Base-by-base conservation (phyloP, 2,888 invertebrate species). In the Chloroclystis v-ata region DNA sequence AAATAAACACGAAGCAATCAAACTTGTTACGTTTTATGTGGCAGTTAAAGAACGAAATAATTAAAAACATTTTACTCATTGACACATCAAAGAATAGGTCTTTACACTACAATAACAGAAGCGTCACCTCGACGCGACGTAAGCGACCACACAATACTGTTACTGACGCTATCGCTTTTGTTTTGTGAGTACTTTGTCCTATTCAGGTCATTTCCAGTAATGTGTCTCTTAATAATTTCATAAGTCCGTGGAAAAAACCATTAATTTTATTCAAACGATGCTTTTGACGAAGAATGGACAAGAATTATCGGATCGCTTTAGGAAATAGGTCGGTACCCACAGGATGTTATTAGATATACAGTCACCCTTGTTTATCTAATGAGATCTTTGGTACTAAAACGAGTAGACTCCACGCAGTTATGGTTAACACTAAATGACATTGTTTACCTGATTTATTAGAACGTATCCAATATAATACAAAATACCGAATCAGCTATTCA, bases 181-280 rank as follows among this genome's bases (percentile, higher is more conserved):
- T 72, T 74, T 71, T 72, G 75, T 73, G 61, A 59, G 75, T 75
- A 20, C 78, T 77, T 24, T 35, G 10, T 80, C 75, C 81, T 77
- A 82, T 84, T 82, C 75, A 83, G 82, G 81, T 82, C 84, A 80
- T 69, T 78, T 77, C 75, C 79, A 85, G 69, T 75, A 73, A 73
- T 75, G 65, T 74, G 77, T 71, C 75, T 75, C 77, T 80, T 78
- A 76, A 79, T 80, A 77, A 75, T 70, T 67, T 58, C 61, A 51
- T 50, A 57, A 56, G 57, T 65, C 72, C 72, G 69, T 75, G 65
- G 59, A 60, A 63, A 69, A 67, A 67, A 68, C 63, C 55, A 59
- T 63, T 63, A 29, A 7, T 11, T 7, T 8, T 28, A 28, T 14
- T 43, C 9, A 13, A 29, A 11, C 14, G 6, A 28, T 30, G 12